Conservation (phyloP, 2,113 vertebrate species). For the Equus przewalskii region DNA sequence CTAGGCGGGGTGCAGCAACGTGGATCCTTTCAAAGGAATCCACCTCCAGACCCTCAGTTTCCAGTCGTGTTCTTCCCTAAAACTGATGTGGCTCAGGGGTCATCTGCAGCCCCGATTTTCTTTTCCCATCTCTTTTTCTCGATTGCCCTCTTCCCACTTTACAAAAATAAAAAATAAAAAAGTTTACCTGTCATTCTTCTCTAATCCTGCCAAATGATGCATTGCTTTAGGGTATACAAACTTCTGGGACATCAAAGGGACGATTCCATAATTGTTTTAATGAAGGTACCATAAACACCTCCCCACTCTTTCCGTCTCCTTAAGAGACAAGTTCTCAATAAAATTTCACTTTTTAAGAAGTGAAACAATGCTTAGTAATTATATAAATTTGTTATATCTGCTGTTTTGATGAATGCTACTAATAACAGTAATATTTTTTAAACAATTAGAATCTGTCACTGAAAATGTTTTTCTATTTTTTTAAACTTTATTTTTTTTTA, state of each 20-base stretch:
- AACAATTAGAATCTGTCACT: background rate
- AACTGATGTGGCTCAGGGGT: background rate
- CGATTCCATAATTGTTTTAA: conserved; percentile 1
- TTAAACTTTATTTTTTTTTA: too few species aligned
- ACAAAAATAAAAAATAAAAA: background rate
- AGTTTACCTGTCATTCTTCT: background rate
- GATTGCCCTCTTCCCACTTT: background rate
- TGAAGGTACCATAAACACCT: background rate
- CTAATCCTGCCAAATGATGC: background rate
- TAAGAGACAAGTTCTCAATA: conserved; percentile 36
- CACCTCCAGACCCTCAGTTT: background rate
- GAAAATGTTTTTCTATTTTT: background rate
- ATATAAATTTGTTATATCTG: background rate
- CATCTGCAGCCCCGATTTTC: background rate
- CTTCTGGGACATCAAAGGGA: background rate
- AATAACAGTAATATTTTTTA: background rate
- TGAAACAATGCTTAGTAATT: background rate
- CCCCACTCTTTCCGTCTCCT: background rate
- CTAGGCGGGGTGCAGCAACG: background rate
- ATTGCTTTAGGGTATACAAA: background rate
- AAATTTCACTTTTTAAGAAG: conserved; percentile 19
- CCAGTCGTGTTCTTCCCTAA: background rate
- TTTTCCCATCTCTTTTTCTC: background rate
- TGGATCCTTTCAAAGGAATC: background rate
- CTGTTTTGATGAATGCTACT: background rate